Base-by-base conservation (phyloP, 2,888 invertebrate species). In the Strigamia maritima region DNA sequence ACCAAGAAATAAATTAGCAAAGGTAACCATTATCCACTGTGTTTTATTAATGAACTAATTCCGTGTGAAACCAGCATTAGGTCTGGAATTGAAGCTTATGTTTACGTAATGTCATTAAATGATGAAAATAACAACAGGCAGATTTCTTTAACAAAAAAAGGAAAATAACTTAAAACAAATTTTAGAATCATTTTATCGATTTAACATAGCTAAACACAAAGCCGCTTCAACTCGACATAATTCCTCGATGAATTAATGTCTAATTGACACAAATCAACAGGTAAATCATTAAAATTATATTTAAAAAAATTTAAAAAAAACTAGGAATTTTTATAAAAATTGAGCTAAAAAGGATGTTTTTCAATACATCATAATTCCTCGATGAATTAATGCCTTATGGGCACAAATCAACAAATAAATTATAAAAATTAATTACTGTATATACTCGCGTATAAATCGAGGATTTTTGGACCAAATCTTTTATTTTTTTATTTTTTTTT, bases 21-120 rank as follows among this genome's bases (percentile, higher is more conserved):
- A 44, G 49, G 49, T 49, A 49, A 49, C 16, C 49, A 49, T 49
- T 49, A 49, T 49, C 49, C 19, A n/a, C n/a, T n/a, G 3, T 49
- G 49, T 14, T 49, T 49, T 49, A 49, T 49, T 49, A 49, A 49
- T 49, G 49, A 49, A 49, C 16, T 49, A 49, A 49, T 49, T 49
- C 49, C 49, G 49, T 49, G 49, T 49, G 49, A 49, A 49, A 49
- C 49, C n/a, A n/a, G 49, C 49, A 49, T 49, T 49, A 49, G n/a
- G n/a, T 16, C 19, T 49, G n/a, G n/a, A n/a, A 49, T 49, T 49
- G 49, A n/a, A 19, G 49, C n/a, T 49, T 49, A n/a, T 3, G 19
- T 14, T 10, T 44, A 16, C 2, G 49, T n/a, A 49, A 49, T 49
- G 16, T 49, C 49, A n/a, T 49, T 49, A 49, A 49, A 49, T n/a